Base-by-base conservation (phyloP, 2,888 invertebrate genomes). In the Limnephilus marmoratus region DNA sequence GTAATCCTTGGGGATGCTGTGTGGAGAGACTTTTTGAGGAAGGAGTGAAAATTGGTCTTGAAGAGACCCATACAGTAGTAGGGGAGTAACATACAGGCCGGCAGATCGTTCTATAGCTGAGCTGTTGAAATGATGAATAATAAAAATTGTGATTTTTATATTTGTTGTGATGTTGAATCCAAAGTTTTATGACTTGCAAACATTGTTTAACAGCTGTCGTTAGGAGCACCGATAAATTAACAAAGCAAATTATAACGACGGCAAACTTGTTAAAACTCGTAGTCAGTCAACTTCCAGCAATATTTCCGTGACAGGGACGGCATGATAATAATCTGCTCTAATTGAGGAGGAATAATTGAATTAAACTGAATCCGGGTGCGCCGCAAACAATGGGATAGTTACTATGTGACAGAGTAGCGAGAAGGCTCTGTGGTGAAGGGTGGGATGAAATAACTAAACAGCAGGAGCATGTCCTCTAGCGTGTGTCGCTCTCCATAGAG, bases 291-390 rank as follows among this genome's bases (percentile, higher is more conserved):
- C 12, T 81, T 91, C 49, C 89, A 89, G 86, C 81, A 81, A 82
- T 92, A 90, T 93, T 93, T 91, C 91, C 92, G 90, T 93, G 92
- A 92, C 93, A 68, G 68, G 68, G 68, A 68, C 68, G 24, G n/a
- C 68, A 90, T 90, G 92, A 93, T 93, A 92, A 93, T 92, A 93
- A 93, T 93, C 93, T 88, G 90, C 80, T 86, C 91, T 93, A 93
- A 93, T 93, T 93, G 93, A 89, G 93, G 91, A 90, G 93, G 91
- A 93, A 93, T 92, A 92, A 93, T 92, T 93, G 91, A 92, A 93
- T 92, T 93, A 90, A 89, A 88, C 91, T 37, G 85, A 90, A 88
- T 37, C 24, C 31, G 89, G 91, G 91, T 83, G 93, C 31, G 93
- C 91, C 93, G 31, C 34, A 29, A 37, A 68, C 68, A 68, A 68